These are phyloP conservation scores for Muscicapa striata DNA, from an alignment of 2,797 vertebrate genomes.

Conservation along the genomic window DNA sequence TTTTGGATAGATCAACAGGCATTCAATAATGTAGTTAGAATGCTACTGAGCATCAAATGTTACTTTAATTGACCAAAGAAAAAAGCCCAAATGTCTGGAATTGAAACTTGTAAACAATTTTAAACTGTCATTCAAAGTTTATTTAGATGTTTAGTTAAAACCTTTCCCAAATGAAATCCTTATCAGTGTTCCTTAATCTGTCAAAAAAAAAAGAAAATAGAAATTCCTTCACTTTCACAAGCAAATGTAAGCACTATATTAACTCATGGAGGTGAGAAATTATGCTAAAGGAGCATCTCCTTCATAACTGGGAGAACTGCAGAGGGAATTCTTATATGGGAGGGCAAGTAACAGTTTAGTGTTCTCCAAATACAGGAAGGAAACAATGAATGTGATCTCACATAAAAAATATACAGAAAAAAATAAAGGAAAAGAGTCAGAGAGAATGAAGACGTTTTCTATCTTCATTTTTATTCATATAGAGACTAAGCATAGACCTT, in stretches of 20 bases:
- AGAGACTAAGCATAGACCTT: no score
- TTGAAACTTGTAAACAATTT: neutral
- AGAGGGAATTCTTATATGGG: neutral
- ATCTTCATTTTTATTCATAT: neutral
- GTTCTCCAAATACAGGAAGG: neutral
- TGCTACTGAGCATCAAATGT: neutral
- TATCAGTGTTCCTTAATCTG: neutral
- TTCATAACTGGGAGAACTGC: neutral
- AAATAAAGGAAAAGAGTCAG: neutral
- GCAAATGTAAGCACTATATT: accelerated
- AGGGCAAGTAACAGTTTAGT: neutral
- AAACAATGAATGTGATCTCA: neutral
- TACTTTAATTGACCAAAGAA: neutral
- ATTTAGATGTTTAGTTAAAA: neutral
- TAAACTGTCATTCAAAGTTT: neutral
- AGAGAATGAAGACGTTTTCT: neutral
- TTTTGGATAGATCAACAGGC: neutral
- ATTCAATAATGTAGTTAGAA: neutral
- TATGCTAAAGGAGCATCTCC: neutral
- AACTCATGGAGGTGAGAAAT: neutral
- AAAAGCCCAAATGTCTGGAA: neutral
- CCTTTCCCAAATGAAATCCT: neutral
- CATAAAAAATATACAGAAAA: neutral
- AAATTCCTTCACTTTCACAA: neutral
- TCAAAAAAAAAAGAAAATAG: neutral